A percentile compares a stretch with the other conserved stretches of the same genome.
phyloP scores from a whole-genome alignment of 64 coral and sea anemone species.

The Montipora capricornis region DNA sequence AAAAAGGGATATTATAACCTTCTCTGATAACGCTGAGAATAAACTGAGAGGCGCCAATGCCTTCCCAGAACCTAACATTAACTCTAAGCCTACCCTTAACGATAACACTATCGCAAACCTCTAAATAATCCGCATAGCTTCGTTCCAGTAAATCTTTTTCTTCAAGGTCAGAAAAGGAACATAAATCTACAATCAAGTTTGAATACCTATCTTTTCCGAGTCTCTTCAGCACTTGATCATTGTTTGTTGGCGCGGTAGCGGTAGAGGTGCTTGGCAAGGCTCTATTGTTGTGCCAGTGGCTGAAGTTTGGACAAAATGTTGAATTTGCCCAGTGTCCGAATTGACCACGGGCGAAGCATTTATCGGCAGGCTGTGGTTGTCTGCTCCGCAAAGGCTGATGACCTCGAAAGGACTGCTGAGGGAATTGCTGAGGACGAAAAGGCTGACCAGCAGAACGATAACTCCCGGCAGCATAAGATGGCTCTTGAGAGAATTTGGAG shows the following conservation, averaged over 20 bases:
- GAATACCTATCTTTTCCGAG: background rate
- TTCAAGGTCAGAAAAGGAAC: background rate
- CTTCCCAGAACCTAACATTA: conserved; percentile 38
- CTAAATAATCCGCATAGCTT: background rate
- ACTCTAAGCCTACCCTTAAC: conserved; percentile 40
- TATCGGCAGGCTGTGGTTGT: background rate
- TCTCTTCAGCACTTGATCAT: background rate
- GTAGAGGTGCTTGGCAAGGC: background rate
- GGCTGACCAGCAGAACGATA: too few species aligned
- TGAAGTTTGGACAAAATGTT: background rate
- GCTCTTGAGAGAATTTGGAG: too few species aligned
- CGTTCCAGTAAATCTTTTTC: background rate
- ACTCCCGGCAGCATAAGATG: too few species aligned
- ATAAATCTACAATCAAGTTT: background rate
- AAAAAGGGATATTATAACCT: conserved; percentile 40
- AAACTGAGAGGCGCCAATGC: conserved; percentile 27
- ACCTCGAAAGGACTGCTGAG: too few species aligned
- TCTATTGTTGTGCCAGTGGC: background rate
- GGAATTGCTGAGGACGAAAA: too few species aligned
- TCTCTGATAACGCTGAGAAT: conserved; percentile 17
- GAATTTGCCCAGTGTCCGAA: background rate
- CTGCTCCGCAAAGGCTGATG: too few species aligned
- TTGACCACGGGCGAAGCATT: background rate
- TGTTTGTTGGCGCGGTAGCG: background rate
- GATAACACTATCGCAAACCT: background rate